Base-by-base conservation (phyloP, 2,113 vertebrate species). In the Chloebia gouldiae region DNA sequence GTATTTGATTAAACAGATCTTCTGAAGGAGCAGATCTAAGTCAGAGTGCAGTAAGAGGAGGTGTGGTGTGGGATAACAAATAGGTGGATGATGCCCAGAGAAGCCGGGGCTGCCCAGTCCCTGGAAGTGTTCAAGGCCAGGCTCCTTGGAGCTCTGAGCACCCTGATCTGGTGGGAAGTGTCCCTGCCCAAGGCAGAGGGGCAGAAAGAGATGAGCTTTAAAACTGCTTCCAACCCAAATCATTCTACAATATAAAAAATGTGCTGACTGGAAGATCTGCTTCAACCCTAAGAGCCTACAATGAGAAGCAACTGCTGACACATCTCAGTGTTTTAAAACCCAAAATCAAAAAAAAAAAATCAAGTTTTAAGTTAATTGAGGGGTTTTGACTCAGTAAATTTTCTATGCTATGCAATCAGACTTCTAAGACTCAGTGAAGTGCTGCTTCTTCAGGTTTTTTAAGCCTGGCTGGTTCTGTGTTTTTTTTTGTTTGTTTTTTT, bases 91-190 rank as follows among this genome's bases (percentile, higher is more conserved):
- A 19, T 40, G 25, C 18, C 25, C 35, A 37, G 31, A 56, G 56
- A 33, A 63, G 42, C 12, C 77, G 49, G 19, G 63, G 8, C 1
- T 69, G 40, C 14, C 6, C 15, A 27, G 11, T 28, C 42, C 12
- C 54, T 61, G 18, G 30, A 6, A 19, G 8, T 27, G 47, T 31
- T 7, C 18, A 23, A 42, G 17, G 24, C 17, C 54, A 47, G n/a
- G 47, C 0, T 35, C 63, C n/a, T 35, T 27, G 30, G 40, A 0
- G 25, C 14, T 61, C 20, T 69, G 61, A 54, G 40, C 4, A 40
- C 0, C 24, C 30, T 61, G 63, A 9, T 1, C 0, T 7, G 2
- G 24, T 40, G 47, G 14, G 47, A 54, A 17, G 2, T 35, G 30
- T 40, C 17, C 28, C 45, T 60, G 19, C 6, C 15, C 11, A 3